A percentile compares a stretch with the other conserved stretches of the same genome.
phyloP scores from a whole-genome alignment of 1,140 invertebrate genomes.

The Bombus balteatus region DNA sequence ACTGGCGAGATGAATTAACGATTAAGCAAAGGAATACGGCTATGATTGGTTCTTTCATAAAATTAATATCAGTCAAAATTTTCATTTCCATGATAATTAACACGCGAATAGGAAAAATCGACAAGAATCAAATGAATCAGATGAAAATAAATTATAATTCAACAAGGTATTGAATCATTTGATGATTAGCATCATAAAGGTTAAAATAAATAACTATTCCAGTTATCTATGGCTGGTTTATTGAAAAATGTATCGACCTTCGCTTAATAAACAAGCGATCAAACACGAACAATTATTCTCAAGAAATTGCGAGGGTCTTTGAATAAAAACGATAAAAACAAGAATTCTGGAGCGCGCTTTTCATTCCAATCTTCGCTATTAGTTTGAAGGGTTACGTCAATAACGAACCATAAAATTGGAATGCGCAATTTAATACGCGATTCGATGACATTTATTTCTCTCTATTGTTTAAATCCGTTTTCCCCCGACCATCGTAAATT shows the following conservation, averaged over 20 bases:
- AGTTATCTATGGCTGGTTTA: not conserved
- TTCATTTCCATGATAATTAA: not conserved
- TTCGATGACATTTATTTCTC: not conserved
- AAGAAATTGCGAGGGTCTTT: not conserved
- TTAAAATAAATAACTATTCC: not conserved
- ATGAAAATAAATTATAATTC: not conserved
- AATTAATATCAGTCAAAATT: too few relatives aligned
- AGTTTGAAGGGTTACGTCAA: too few relatives aligned
- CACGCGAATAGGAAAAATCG: not conserved
- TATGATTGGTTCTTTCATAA: too few relatives aligned
- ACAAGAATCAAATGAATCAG: too few relatives aligned
- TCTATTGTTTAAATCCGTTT: not conserved
- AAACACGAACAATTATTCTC: not conserved
- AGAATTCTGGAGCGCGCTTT: not conserved
- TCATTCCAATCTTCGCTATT: not conserved
- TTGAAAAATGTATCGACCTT: constrained; percentile 5
- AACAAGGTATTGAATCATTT: not conserved
- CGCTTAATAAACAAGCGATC: not conserved
- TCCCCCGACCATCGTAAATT: too few relatives aligned
- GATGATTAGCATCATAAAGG: not conserved
- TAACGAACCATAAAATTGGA: not conserved
- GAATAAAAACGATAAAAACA: not conserved
- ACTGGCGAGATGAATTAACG: too few relatives aligned
- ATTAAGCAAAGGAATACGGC: too few relatives aligned
- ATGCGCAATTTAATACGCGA: not conserved